A percentile compares a stretch with the other conserved stretches of the same genome.
Conservation (phyloP, 1,140 invertebrate genomes). For the Hypsibius dujardini region DNA sequence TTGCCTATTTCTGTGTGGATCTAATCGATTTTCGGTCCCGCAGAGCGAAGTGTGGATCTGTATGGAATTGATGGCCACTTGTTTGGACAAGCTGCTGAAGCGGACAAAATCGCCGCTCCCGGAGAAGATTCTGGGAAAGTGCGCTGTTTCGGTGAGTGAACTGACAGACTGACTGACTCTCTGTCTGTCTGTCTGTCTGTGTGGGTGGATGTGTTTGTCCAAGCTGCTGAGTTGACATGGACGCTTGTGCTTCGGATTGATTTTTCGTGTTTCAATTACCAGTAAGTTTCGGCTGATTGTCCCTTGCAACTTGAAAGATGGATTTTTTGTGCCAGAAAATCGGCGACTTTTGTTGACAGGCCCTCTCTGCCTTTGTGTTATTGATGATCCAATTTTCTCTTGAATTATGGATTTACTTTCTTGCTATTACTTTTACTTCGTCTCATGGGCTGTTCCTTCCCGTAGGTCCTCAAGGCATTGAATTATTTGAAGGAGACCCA, state of each 20-base stretch:
- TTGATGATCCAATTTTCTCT: not conserved
- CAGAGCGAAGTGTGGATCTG: conserved; percentile 93
- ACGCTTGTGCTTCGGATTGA: too few relatives aligned
- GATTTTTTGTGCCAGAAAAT: conserved; percentile 22
- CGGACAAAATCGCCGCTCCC: conserved; percentile 68
- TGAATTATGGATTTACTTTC: conserved; percentile 25
- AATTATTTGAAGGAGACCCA: conserved; percentile 88
- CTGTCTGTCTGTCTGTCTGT: not conserved
- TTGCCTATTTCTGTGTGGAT: conserved; percentile 9
- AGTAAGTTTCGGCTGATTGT: too few relatives aligned
- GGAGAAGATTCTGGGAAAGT: conserved; percentile 84
- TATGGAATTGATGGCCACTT: conserved; percentile 97
- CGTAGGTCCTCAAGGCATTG: conserved; percentile 78
- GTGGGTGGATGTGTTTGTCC: conserved; percentile 19
- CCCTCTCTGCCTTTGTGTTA: not conserved
- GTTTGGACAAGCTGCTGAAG: conserved; percentile 88
- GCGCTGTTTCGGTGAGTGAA: conserved; percentile 69
- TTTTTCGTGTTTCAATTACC: too few relatives aligned
- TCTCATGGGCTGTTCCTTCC: too few relatives aligned
- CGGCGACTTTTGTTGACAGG: not conserved
- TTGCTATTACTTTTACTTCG: too few relatives aligned
- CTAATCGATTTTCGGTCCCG: conserved; percentile 18
- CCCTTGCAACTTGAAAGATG: not conserved
- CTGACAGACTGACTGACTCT: not conserved
- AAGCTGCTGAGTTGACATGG: too few relatives aligned